Conservation (phyloP, 1,140 invertebrate species). For the Trinorchestia longiramus region DNA sequence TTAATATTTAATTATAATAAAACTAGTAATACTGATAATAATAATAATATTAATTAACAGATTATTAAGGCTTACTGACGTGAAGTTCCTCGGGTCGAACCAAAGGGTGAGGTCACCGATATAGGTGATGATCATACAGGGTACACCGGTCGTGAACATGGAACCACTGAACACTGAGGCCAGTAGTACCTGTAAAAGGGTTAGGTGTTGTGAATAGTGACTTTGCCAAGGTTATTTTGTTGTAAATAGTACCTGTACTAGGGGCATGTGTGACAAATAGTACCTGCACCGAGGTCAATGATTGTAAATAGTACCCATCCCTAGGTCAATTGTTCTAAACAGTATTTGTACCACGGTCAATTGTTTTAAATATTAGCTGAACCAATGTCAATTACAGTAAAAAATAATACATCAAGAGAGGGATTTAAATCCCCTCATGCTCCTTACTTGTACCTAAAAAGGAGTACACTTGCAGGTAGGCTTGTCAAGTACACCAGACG, state of each 20-base stretch:
- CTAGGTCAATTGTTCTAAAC: too few relatives aligned
- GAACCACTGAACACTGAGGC: background rate
- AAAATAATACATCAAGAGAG: too few relatives aligned
- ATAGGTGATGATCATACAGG: background rate
- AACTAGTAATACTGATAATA: too few relatives aligned
- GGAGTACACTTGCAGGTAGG: background rate
- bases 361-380: background rate
- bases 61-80: background rate
- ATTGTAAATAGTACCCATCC: background rate
- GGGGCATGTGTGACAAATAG: background rate
- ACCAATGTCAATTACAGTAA: too few relatives aligned
- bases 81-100: background rate
- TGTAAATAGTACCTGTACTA: background rate
- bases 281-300: background rate
- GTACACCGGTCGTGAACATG: background rate
- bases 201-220: background rate
- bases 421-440: too few relatives aligned
- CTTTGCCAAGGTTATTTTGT: background rate
- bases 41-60: too few relatives aligned
- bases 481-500: background rate
- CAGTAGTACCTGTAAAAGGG: constrained; percentile 14
- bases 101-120: background rate
- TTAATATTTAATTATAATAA: too few relatives aligned
- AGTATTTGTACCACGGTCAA: background rate
- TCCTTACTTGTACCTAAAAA: background rate